Conservation (phyloP, 92 coral and sea anemone genomes). For the Porites divaricata region DNA sequence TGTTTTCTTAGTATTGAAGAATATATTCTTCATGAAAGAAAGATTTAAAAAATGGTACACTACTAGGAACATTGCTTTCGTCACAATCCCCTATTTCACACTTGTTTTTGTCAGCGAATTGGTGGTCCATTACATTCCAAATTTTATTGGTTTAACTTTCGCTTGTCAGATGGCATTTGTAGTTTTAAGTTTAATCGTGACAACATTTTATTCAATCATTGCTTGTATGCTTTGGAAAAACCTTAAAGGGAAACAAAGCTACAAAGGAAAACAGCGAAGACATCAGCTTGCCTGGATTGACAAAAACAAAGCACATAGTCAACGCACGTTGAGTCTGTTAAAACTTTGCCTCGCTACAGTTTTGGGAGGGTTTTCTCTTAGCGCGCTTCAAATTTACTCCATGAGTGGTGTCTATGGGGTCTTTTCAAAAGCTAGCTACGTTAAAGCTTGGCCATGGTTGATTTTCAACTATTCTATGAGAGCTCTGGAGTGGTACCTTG, state of each 20-base stretch:
- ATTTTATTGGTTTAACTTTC: slow-evolving; percentile 11
- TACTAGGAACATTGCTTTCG: neutral
- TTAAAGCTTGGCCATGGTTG: slow-evolving; percentile 57
- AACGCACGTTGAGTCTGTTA: neutral
- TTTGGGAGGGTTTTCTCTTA: slow-evolving; percentile 14
- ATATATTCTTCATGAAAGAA: slow-evolving; percentile 32
- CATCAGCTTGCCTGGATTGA: slow-evolving; percentile 16
- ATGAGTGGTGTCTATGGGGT: slow-evolving; percentile 51
- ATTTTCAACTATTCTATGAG: slow-evolving; percentile 32
- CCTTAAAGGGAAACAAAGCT: neutral
- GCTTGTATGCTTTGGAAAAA: slow-evolving; percentile 34
- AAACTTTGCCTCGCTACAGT: slow-evolving; percentile 41
- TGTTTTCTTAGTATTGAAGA: slow-evolving; percentile 38
- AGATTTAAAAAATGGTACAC: slow-evolving; percentile 51
- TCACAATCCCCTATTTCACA: slow-evolving; percentile 24
- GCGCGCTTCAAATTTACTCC: slow-evolving; percentile 40
- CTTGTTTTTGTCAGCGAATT: slow-evolving; percentile 34
- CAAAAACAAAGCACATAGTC: slow-evolving; percentile 30
- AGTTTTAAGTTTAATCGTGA: slow-evolving; percentile 16
- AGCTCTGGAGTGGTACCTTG: slow-evolving; percentile 39
- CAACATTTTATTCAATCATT: slow-evolving; percentile 26
- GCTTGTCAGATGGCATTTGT: slow-evolving; percentile 37
- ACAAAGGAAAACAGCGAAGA: neutral
- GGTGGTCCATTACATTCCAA: slow-evolving; percentile 19
- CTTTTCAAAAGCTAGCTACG: slow-evolving; percentile 11